A percentile compares a stretch with the other conserved stretches of the same genome.
Evolutionary conservation across 1,140 invertebrate species (phyloP).

Genomic region (Nephila pilipes): DNA sequence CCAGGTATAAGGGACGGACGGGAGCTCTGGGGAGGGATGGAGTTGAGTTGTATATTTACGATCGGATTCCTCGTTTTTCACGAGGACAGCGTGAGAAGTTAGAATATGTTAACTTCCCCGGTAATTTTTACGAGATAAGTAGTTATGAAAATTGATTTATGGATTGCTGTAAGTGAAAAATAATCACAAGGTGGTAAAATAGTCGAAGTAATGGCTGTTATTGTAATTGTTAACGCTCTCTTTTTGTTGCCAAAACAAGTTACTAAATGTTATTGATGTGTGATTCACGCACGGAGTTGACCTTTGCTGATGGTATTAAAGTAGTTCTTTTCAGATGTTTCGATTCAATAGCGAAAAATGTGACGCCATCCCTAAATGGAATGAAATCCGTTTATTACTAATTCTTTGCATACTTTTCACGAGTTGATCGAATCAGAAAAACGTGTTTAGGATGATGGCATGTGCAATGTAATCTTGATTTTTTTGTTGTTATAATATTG

Average conservation of each 20-base stretch:
- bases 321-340: not conserved
- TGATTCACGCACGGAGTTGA: not conserved
- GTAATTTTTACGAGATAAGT: not conserved
- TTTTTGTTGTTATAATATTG: no score
- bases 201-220: not conserved
- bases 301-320: not conserved
- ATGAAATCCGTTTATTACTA: no score
- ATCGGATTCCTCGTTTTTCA: not conserved
- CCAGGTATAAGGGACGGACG: not conserved
- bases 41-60: constrained; percentile 10
- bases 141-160: not conserved
- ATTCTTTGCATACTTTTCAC: no score
- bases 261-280: no score
- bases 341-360: not conserved
- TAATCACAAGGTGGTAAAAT: not conserved
- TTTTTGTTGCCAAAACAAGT: not conserved
- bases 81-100: no score
- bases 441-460: no score
- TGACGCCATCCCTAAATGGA: no score
- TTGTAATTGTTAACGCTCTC: not conserved
- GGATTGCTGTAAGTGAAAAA: not conserved
- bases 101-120: not conserved
- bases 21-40: not conserved
- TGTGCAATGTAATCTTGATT: no score
- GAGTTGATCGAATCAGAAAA: no score